Evolutionary conservation across 2,113 vertebrate species (phyloP).

Genomic region (Pachypanchax playfairii): DNA sequence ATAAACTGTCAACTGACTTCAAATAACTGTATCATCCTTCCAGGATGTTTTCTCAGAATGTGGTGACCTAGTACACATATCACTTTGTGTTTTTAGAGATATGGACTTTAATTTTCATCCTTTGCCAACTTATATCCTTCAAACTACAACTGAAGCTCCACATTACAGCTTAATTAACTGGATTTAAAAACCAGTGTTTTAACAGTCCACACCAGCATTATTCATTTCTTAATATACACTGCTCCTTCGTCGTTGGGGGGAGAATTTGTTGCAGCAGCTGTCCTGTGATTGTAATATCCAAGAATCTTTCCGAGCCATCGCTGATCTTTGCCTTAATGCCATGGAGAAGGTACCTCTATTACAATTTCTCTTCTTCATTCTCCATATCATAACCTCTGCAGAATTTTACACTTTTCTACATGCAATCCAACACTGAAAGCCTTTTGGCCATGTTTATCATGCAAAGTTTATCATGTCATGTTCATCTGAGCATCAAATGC

Average conservation of each 20-base stretch:
- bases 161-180: background rate
- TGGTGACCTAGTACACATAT: too few relatives aligned
- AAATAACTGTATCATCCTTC: too few relatives aligned
- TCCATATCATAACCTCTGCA: background rate
- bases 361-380: constrained; percentile 14
- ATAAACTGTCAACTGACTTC: too few relatives aligned
- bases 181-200: constrained; percentile 24
- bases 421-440: too few relatives aligned
- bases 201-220: constrained; percentile 7
- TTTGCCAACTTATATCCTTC: background rate
- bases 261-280: constrained; percentile 57
- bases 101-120: background rate
- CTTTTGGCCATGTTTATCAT: too few relatives aligned
- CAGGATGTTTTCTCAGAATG: too few relatives aligned
- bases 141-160: background rate
- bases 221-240: constrained; percentile 38
- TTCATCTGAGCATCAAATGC: too few relatives aligned
- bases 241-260: constrained; percentile 39
- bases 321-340: constrained; percentile 41
- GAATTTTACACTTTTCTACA: too few relatives aligned
- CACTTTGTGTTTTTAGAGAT: too few relatives aligned
- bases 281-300: constrained; percentile 57
- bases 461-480: too few relatives aligned
- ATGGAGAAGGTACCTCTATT: constrained; percentile 29
- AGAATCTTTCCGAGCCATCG: constrained; percentile 40